Evolutionary conservation across 2,888 invertebrate genomes (phyloP), one percentile per base, ranked within the genome.

Genomic region (Eugnorisma glareosa): DNA sequence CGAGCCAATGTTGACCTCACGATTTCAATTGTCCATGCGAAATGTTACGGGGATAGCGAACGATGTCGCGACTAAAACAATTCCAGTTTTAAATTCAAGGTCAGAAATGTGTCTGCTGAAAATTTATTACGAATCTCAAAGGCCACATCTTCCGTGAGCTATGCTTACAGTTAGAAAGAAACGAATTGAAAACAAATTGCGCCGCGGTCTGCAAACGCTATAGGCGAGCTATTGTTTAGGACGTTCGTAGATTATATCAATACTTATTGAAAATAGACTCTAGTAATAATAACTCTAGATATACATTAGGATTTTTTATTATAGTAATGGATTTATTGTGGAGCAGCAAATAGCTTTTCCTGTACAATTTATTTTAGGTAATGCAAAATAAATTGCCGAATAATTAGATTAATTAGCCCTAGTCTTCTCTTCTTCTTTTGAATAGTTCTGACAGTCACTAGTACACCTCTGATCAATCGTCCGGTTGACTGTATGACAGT

Each of bases 11-110:
- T 91, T 96, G 96, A 96, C 96, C 96, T 96, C 96, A 96, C 96
- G 96, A 95, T 96, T 96, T 95, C 96, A 95, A 96, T 96, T 96
- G 96, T 96, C 96, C 96, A 95, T 95, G 95, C 94, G 92, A 96
- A 96, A 95, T 95, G 95, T 95, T 95, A 94, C 93, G 92, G 91
- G 93, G 92, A 93, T 94, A 94, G 94, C 94, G 94, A 96, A 94
- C 95, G 95, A 94, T 95, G 95, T 95, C 96, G 94, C 95, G 95
- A 94, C 91, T 92, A 92, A 94, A 92, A 93, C 94, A 93, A 95
- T 95, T 93, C 91, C 92, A 94, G 94, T 94, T 95, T 94, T 91
- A 94, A 93, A 95, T 95, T 94, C 95, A 96, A 96, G 96, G 96
- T 95, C 95, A 94, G 93, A 93, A 93, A 94, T 95, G 92, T 93